Evolutionary conservation across 2,888 invertebrate species (phyloP).

Genomic region (Sabatieria punctata): DNA sequence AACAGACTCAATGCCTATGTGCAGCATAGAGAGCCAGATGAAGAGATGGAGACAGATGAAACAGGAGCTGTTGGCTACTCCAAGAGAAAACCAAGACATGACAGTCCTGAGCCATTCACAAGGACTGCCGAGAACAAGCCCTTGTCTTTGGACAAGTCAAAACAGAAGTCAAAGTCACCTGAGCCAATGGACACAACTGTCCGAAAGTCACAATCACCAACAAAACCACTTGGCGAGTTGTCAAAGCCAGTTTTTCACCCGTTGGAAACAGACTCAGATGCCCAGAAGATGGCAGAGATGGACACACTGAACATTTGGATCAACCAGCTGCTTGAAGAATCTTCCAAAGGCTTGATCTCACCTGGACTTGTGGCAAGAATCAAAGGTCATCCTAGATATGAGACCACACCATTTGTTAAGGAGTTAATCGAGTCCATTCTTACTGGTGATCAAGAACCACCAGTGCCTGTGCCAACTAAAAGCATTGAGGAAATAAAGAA

Average conservation of each 20-base stretch:
- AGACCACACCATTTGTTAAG: slow-evolving; percentile 5
- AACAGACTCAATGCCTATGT: too few relatives aligned
- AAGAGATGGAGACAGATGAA: too few relatives aligned
- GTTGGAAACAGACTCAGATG: too few relatives aligned
- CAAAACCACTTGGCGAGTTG: too few relatives aligned
- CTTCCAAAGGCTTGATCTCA: slow-evolving; percentile 3
- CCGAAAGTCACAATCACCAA: background rate
- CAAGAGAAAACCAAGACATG: too few relatives aligned
- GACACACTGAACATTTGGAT: slow-evolving; percentile 7
- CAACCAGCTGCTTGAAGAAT: slow-evolving; percentile 10
- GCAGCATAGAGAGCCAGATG: too few relatives aligned
- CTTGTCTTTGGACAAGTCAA: background rate
- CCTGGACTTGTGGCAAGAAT: slow-evolving; percentile 5
- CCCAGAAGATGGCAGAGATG: too few relatives aligned
- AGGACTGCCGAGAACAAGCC: background rate
- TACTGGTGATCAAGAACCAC: slow-evolving; percentile 1
- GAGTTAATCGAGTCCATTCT: slow-evolving; percentile 10
- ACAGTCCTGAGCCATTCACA: slow-evolving; percentile 2
- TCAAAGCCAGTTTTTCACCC: too few relatives aligned
- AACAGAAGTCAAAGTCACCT: background rate
- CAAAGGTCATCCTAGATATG: background rate
- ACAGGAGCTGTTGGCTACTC: too few relatives aligned
- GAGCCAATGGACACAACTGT: too few relatives aligned
- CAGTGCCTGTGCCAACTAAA: background rate
- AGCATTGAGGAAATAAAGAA: background rate